Evolutionary conservation across 2,888 invertebrate species (phyloP).

Genomic region (Monochamus alternatus): DNA sequence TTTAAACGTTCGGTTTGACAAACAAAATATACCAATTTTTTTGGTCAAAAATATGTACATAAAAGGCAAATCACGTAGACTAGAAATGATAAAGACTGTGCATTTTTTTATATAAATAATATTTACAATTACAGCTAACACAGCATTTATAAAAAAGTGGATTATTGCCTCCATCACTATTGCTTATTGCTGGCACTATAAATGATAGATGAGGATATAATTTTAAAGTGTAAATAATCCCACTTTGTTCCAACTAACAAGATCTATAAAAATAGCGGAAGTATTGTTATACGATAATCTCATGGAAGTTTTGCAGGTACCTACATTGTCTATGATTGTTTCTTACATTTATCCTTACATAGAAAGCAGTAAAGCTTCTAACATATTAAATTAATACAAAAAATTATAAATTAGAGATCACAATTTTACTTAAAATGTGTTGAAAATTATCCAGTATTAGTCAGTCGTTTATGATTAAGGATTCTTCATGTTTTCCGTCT

Average conservation of each 20-base stretch:
- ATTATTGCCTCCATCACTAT: conserved; percentile 45
- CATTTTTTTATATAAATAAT: conserved; percentile 41
- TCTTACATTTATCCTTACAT: conserved; percentile 48
- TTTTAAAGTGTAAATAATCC: conserved; percentile 26
- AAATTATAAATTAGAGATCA: conserved; percentile 58
- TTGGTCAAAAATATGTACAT: conserved; percentile 27
- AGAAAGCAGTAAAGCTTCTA: conserved; percentile 50
- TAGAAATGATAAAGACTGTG: conserved; percentile 38
- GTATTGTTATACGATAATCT: conserved; percentile 37
- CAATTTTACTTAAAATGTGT: conserved; percentile 50
- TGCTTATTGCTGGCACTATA: conserved; percentile 29
- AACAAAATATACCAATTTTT: conserved; percentile 23
- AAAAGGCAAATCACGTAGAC: conserved; percentile 36
- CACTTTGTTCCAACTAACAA: conserved; percentile 34
- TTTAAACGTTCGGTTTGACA: conserved; percentile 14
- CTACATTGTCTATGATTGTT: conserved; percentile 51
- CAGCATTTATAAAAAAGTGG: conserved; percentile 39
- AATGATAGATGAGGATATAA: conserved; percentile 27
- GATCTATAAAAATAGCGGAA: conserved; percentile 49
- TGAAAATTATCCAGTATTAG: conserved; percentile 39
- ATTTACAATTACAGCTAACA: conserved; percentile 42
- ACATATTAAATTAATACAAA: conserved; percentile 45
- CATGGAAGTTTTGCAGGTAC: conserved; percentile 55
- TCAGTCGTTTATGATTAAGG: conserved; percentile 43
- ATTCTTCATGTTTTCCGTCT: conserved; percentile 50